Evolutionary conservation across 2,113 vertebrate genomes (phyloP).

Genomic region (Microtus richardsoni): DNA sequence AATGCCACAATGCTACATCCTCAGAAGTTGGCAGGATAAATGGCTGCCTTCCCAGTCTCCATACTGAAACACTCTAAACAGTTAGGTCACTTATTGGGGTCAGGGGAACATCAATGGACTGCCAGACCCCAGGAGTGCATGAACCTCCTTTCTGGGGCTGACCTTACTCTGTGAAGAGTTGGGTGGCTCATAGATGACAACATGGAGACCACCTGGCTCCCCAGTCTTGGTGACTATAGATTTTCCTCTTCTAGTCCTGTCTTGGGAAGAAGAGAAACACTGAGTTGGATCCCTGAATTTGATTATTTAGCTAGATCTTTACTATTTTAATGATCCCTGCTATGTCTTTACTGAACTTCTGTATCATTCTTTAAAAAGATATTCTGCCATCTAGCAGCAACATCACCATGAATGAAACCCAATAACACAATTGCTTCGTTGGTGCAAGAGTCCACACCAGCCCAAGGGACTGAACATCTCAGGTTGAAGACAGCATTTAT

Average conservation of each 20-base stretch:
- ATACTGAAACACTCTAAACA: not conserved
- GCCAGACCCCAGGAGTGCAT: not conserved
- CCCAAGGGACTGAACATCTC: not conserved
- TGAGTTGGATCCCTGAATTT: not conserved
- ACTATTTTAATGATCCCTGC: not conserved
- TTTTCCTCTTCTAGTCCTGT: not conserved
- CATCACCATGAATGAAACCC: not conserved
- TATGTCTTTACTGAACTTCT: not conserved
- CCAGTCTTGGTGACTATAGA: not conserved
- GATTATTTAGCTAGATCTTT: not conserved
- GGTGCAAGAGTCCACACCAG: not conserved
- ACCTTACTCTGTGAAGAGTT: not conserved
- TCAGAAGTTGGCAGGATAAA: not conserved
- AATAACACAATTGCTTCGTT: not conserved
- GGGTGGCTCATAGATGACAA: too few species aligned
- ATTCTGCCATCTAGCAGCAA: not conserved
- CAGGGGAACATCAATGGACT: not conserved
- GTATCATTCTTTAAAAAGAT: not conserved
- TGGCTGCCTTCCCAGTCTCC: not conserved
- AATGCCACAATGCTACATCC: not conserved
- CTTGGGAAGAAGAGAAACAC: not conserved
- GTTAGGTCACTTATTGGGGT: not conserved
- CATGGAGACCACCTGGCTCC: not conserved
- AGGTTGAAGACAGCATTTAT: not conserved
- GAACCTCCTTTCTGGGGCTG: not conserved